Base-by-base conservation (phyloP, 2,113 vertebrate species). In the Vulpes ferrilata region DNA sequence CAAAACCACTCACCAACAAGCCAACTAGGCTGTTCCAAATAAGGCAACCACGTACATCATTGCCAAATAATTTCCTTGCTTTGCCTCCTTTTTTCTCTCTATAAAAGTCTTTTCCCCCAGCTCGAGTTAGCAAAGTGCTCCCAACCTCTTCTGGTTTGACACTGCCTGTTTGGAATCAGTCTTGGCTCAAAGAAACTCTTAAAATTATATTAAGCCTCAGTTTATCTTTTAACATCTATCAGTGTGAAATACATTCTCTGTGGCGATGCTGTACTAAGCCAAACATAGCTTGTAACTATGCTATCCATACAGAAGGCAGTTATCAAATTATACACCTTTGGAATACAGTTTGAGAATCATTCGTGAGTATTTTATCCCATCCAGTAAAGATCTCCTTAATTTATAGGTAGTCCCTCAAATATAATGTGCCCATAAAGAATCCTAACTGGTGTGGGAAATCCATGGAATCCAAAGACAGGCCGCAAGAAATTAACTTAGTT, bases 281-380 rank as follows among this genome's bases (percentile, higher is more conserved):
- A 76, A 76, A 13, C 43, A 16, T 15, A 27, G 43, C 23, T 76
- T 48, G 43, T 27, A 27, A 48, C 23, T 76, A 16, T 48, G 73
- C 74, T 17, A 30, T 30, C 20, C 19, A 86, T 92, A 87, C 32
- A 78, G 85, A 32, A 55, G 80, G 35, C 59, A 16, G 2, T 65
- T 80, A 71, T 76, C 27, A 96, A 82, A 78, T 80, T 96, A 84
- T 30, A 53, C 22, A 90, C 10, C 13, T n/a, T 79, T 92, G 15
- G 25, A 93, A 95, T 43, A 83, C 3, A 30, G 27, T 73, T 95
- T 82, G 84, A 89, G 60, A 78, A 53, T 12, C 43, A 2, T 84
- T 53, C 38, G 35, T 43, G 43, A 71, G 30, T 79, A 64, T 48
- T 30, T 13, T 43, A 48, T 76, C 6, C 9, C 60, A 30, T 62